Evolutionary conservation across 1,140 invertebrate species (phyloP).

Genomic region (Araneus ventricosus): DNA sequence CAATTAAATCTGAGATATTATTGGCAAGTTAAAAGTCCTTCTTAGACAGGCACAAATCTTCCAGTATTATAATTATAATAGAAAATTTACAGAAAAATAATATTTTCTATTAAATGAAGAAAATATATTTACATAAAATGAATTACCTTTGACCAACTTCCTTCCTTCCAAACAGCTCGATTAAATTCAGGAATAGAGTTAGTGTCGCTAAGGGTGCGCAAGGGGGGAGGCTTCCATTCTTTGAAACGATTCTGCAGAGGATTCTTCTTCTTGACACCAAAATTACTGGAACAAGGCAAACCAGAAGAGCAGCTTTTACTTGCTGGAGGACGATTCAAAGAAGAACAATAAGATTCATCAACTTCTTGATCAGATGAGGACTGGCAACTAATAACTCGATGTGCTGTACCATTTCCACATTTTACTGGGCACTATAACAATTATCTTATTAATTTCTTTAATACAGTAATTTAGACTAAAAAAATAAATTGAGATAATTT

Average conservation of each 20-base stretch:
- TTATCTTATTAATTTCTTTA: background rate
- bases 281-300: background rate
- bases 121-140: background rate
- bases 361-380: constrained; percentile 33
- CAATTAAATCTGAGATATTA: too few species aligned
- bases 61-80: too few species aligned
- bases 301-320: constrained; percentile 45
- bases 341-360: constrained; percentile 54
- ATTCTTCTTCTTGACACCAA: constrained; percentile 14
- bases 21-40: too few species aligned
- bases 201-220: constrained; percentile 47
- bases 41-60: too few species aligned
- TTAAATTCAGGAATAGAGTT: constrained; percentile 64
- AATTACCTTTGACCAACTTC: constrained; percentile 62
- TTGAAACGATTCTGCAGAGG: constrained; percentile 13
- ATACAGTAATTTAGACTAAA: too few species aligned
- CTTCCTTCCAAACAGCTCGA: constrained; percentile 65
- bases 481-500: background rate
- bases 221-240: constrained; percentile 35
- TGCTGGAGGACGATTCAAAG: background rate
- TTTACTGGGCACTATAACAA: constrained; percentile 70
- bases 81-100: background rate
- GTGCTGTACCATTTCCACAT: constrained; percentile 78
- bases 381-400: constrained; percentile 75
- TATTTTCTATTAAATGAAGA: background rate